Conservation (phyloP, 2,888 invertebrate species). For the Capitulum mitella region DNA sequence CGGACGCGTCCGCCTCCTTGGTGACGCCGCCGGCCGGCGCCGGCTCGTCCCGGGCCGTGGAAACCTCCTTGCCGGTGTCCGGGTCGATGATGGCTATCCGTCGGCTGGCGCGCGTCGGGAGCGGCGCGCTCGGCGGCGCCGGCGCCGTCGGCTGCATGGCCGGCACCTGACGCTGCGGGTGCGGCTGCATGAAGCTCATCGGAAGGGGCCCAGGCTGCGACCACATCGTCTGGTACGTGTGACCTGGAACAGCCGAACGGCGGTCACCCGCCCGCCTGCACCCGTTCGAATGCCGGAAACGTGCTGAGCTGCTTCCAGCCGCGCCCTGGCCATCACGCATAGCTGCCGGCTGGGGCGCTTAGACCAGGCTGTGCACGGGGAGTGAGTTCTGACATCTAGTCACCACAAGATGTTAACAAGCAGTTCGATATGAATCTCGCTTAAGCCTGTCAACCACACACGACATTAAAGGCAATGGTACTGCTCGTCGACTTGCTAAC, state of each 20-base stretch:
- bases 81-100: neutral
- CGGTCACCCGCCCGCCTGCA: too few species aligned
- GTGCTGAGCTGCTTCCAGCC: too few species aligned
- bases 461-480: too few species aligned
- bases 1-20: neutral
- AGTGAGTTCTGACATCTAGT: too few species aligned
- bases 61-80: neutral
- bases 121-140: neutral
- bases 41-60: neutral
- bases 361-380: too few species aligned
- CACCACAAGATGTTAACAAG: too few species aligned
- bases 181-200: neutral
- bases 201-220: neutral
- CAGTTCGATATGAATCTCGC: too few species aligned
- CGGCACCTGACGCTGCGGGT: neutral
- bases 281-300: too few species aligned
- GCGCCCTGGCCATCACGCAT: too few species aligned
- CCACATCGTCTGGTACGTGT: neutral
- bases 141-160: neutral
- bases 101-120: neutral
- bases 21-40: neutral
- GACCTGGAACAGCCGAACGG: neutral
- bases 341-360: too few species aligned
- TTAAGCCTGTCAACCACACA: too few species aligned
- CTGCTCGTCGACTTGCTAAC: too few species aligned